Conservation (phyloP, 2,888 invertebrate species). For the Ophonus ardosiacus region DNA sequence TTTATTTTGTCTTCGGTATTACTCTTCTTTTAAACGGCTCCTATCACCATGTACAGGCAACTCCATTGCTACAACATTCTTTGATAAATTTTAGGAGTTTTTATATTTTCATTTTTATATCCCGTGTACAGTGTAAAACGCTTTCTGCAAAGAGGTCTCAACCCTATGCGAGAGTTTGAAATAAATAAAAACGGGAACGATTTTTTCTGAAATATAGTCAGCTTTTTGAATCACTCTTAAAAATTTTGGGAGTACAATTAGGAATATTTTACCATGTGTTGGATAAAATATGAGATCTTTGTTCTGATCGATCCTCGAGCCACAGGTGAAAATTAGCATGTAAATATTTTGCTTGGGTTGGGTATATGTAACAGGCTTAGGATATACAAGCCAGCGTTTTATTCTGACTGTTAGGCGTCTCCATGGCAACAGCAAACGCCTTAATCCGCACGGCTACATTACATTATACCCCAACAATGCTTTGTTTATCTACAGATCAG, state of each 20-base stretch:
- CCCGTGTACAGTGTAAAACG: no score
- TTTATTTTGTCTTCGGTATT: no score
- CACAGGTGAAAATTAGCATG: conserved; percentile 3
- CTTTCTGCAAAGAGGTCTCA: no score
- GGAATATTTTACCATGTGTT: background rate
- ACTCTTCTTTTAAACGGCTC: no score
- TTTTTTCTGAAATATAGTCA: no score
- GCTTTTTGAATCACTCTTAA: no score
- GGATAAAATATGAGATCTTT: background rate
- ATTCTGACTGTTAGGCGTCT: background rate
- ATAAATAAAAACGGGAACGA: no score
- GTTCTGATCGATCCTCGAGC: background rate
- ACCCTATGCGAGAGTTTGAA: no score
- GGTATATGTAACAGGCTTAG: conserved; percentile 12
- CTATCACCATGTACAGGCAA: no score
- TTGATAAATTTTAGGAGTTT: no score
- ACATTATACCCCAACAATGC: conserved; percentile 23
- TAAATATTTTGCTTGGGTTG: background rate
- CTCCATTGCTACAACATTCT: no score
- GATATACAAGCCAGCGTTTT: background rate
- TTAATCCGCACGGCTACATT: background rate
- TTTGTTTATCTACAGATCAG: conserved; percentile 24
- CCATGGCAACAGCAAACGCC: background rate
- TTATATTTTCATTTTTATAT: no score
- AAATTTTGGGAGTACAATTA: background rate